Percentiles rank a stretch among this genome's conserved stretches.
These are phyloP conservation scores for Chaetura pelagica DNA, from an alignment of 2,113 vertebrate species.

Conservation along the genomic window DNA sequence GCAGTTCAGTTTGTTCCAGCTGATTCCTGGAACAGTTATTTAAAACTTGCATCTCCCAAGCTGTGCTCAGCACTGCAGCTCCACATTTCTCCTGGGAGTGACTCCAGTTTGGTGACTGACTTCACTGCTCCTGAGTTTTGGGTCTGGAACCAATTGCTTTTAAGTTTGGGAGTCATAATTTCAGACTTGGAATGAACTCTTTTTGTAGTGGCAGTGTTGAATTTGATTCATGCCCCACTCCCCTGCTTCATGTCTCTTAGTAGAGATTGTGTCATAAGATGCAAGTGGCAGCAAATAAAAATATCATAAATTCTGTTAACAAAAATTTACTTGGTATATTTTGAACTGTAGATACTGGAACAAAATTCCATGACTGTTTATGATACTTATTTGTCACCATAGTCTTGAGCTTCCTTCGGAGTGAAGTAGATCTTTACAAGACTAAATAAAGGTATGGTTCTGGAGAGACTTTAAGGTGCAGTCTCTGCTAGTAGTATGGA, in stretches of 20 bases:
- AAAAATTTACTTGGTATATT: not conserved
- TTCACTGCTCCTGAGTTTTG: not conserved
- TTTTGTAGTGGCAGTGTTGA: not conserved
- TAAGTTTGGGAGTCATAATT: not conserved
- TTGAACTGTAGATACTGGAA: not conserved
- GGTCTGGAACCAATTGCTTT: not conserved
- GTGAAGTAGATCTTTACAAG: not conserved
- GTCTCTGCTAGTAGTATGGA: not conserved
- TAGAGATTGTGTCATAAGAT: not conserved
- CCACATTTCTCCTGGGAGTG: not conserved
- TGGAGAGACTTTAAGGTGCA: not conserved
- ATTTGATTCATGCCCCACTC: not conserved
- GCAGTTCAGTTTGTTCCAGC: not conserved
- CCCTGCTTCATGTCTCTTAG: accelerated
- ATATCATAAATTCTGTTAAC: not conserved
- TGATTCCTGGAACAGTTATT: not conserved
- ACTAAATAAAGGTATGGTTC: not conserved
- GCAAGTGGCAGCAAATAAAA: not conserved
- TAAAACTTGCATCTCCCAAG: not conserved
- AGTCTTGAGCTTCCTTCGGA: not conserved
- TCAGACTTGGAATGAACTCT: not conserved
- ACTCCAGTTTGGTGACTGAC: not conserved
- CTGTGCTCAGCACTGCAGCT: not conserved
- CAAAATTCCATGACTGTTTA: not conserved
- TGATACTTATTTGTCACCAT: not conserved